A percentile compares a stretch with the other conserved stretches of the same genome.
Evolutionary conservation across 2,888 invertebrate genomes (phyloP).

Genomic region (Lepeophtheirus nordmannii): DNA sequence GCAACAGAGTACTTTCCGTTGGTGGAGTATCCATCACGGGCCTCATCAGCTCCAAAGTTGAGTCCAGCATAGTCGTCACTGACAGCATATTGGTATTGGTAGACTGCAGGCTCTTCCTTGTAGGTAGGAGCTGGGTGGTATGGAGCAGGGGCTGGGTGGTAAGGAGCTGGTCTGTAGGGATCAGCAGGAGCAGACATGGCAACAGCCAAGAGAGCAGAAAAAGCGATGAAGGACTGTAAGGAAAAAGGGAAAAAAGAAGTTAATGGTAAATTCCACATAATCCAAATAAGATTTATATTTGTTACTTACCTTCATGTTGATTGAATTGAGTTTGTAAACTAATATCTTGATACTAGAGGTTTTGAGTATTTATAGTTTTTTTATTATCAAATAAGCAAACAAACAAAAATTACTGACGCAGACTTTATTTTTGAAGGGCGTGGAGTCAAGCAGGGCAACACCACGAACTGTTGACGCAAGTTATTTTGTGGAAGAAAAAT

Average conservation of each 20-base stretch:
- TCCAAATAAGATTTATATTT: not conserved
- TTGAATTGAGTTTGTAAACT: not conserved
- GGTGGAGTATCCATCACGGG: conserved; percentile 14
- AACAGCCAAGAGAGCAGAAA: not conserved
- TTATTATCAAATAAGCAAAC: no score
- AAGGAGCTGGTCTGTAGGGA: not conserved
- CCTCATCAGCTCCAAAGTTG: conserved; percentile 14
- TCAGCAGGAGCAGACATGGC: not conserved
- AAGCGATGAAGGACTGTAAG: not conserved
- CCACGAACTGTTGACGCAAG: no score
- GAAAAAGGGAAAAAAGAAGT: not conserved
- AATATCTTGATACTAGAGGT: not conserved
- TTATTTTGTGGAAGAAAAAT: no score
- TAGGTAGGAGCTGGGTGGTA: conserved; percentile 9
- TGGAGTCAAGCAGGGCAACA: no score
- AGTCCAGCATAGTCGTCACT: conserved; percentile 7
- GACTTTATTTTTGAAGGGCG: no score
- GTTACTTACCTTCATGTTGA: not conserved
- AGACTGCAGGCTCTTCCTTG: conserved; percentile 5
- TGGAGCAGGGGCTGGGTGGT: not conserved
- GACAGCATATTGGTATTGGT: conserved; percentile 17
- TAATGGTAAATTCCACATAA: not conserved
- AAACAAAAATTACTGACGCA: no score
- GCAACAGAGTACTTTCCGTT: conserved; percentile 8
- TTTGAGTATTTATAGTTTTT: no score